Base-by-base conservation (phyloP, 1,140 invertebrate species). In the Cydia amplana region DNA sequence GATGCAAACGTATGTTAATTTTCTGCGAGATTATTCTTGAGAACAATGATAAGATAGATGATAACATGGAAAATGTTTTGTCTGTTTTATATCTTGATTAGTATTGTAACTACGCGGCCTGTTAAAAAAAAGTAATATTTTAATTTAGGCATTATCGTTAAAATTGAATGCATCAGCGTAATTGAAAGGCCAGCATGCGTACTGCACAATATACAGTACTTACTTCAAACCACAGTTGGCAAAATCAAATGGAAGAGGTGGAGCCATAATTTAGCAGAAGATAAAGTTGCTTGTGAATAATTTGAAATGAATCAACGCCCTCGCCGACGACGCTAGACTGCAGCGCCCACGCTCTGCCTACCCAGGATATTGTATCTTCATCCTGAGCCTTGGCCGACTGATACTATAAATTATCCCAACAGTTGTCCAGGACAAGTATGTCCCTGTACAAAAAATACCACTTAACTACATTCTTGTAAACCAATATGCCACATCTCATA, bases 181-280 rank as follows among this genome's bases (percentile, higher is more conserved):
- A 51, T 51, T n/a, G n/a, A 7, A 51, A 51, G n/a, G 12, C 20
- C n/a, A 55, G 51, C 55, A 23, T 23, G n/a, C 2, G 18, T 20
- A 60, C n/a, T 20, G 55, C 9, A 60, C n/a, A 23, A 60, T 60
- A 20, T 12, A 23, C 20, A 20, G 16, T 60, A 23, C 20, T 60
- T 60, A 23, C 20, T 60, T 70, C 40, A 16, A 67, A 12, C 25
- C 14, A 40, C 23, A 40, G 28, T 18, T 40, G 80, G 80, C 82
- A 85, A 83, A 80, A 80, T 82, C 81, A 77, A 70, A 36, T 36
- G 40, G 32, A 70, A 20, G 32, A 70, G 65, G 76, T 82, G 84
- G 88, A 86, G 85, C 87, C 77, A 87, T 86, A 82, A 83, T 79
- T 80, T 76, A 78, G 82, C 83, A 85, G 81, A 84, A 87, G 85